A percentile compares a stretch with the other conserved stretches of the same genome.
phyloP scores from a whole-genome alignment of 1,140 invertebrate species.

The Ostrea denselamellosa region DNA sequence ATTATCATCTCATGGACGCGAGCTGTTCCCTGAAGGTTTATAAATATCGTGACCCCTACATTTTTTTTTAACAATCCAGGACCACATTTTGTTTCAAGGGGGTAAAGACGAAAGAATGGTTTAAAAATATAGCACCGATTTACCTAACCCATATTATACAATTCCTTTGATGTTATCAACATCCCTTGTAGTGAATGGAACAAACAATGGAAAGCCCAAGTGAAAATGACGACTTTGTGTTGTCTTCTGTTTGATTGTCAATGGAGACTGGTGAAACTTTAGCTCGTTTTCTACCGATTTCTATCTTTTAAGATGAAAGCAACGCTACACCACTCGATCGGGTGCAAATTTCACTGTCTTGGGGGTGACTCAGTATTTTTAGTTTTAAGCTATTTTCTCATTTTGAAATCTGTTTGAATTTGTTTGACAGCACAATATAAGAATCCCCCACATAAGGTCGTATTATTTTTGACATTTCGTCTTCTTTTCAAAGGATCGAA shows the following conservation, averaged over 20 bases:
- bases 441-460: constrained; percentile 33
- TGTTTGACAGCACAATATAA: constrained; percentile 14
- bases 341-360: constrained; percentile 29
- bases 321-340: constrained; percentile 25
- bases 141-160: not conserved
- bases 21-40: not conserved
- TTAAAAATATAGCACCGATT: not conserved
- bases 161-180: constrained; percentile 30
- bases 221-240: constrained; percentile 25
- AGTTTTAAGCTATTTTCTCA: constrained; percentile 31
- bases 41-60: not conserved
- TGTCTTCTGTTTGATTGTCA: constrained; percentile 28
- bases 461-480: constrained; percentile 1
- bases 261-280: constrained; percentile 15
- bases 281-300: constrained; percentile 7
- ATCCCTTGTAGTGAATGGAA: not conserved
- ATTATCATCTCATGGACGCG: not conserved
- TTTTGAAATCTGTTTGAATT: constrained; percentile 36
- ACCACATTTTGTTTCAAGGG: not conserved
- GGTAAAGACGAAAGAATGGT: not conserved
- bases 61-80: not conserved
- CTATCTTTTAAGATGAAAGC: constrained; percentile 24
- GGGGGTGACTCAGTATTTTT: constrained; percentile 29
- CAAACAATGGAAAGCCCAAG: constrained; percentile 25
- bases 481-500: constrained; percentile 5